Base-by-base conservation (phyloP, 2,888 invertebrate genomes). In the Watsonalla cultraria region DNA sequence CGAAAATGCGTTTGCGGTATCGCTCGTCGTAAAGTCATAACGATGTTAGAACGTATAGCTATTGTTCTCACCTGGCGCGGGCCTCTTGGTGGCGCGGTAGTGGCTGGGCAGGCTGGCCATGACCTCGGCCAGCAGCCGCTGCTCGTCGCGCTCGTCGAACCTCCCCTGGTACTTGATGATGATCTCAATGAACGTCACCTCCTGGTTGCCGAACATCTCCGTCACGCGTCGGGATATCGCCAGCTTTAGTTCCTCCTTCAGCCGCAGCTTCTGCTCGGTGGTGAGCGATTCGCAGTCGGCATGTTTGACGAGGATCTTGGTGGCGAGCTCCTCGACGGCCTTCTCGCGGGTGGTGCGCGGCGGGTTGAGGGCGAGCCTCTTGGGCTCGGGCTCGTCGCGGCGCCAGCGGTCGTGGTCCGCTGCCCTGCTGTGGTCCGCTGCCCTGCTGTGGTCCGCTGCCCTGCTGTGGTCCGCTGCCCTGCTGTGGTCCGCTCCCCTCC, bases 171-270 rank as follows among this genome's bases (percentile, higher is more conserved):
- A 89, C 58, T 82, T 84, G 45, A 84, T 72, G 14, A 86, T 72
- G 37, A 84, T 76, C 60, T 88, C 87, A 42, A 86, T 86, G 56
- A 78, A 86, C 2, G 88, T 79, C 0, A 83, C 76, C 35, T 89
- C 87, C 33, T 66, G 60, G n/a, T 76, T 65, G 0, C 78, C 80
- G 55, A 84, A 88, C 78, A 86, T 82, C 1, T 82, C 76, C 15
- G 67, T 59, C 45, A 90, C 62, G 11, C 78, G 68, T 13, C 70
- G 68, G 2, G 59, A 56, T 2, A 87, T 42, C 0, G 70, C 57
- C 6, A 70, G 42, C 45, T 72, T 75, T 6, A 89, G 52, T 53
- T 84, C 83, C 33, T 78, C 76, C 0, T 62, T 33, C 2, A 86
- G 63, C 7, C 80, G 74, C 0, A n/a, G 47, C 48, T 61, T 72